These are phyloP conservation scores for Noctua fimbriata DNA, from an alignment of 2,888 invertebrate species.

Conservation along the genomic window DNA sequence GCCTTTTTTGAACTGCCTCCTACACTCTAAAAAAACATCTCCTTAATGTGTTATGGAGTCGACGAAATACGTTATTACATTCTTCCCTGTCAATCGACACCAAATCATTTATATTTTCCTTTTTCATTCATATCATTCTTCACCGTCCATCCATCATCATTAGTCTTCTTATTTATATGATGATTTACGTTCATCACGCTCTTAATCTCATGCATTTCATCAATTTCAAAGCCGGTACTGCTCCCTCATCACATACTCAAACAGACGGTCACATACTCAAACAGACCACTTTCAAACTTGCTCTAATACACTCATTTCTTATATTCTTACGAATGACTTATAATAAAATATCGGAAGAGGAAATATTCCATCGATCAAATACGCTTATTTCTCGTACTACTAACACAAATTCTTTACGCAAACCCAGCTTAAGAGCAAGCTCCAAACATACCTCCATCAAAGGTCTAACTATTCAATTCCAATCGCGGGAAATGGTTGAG, in stretches of 20 bases:
- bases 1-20: not conserved
- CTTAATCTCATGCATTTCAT: not conserved
- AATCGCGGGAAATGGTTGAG: slow-evolving; percentile 44
- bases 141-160: too few relatives aligned
- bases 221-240: not conserved
- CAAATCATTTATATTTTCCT: too few relatives aligned
- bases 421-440: slow-evolving; percentile 24
- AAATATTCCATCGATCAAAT: slow-evolving; percentile 14
- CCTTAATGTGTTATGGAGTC: not conserved
- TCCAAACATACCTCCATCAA: slow-evolving; percentile 37
- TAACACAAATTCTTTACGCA: slow-evolving; percentile 10
- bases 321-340: not conserved
- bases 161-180: too few relatives aligned
- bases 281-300: not conserved
- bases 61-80: not conserved
- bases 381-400: slow-evolving; percentile 17
- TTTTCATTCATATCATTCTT: too few relatives aligned
- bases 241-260: not conserved
- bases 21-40: not conserved
- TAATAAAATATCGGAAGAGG: not conserved
- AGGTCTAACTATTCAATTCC: slow-evolving; percentile 58
- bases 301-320: not conserved
- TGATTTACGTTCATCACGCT: too few relatives aligned
- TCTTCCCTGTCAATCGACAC: not conserved
- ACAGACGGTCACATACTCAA: not conserved